Base-by-base conservation (phyloP, 1,140 invertebrate species). In the Phortica variegata region DNA sequence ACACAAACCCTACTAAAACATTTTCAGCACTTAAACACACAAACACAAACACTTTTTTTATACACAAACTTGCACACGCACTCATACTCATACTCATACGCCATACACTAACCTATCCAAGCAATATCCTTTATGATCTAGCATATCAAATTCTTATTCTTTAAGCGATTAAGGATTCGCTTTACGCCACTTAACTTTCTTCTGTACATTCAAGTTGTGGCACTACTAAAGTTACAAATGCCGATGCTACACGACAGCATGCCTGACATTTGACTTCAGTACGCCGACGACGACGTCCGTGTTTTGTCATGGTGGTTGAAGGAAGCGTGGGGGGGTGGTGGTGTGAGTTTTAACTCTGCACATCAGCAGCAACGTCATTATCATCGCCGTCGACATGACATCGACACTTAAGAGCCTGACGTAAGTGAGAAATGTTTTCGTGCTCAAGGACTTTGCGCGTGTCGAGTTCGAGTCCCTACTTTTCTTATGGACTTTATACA, bases 161-260 rank as follows among this genome's bases (percentile, higher is more conserved):
- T 71, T 65, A 71, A 68, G 62, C 68, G 68, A 65, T 71, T 71
- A 72, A 61, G 62, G 57, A 66, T 52, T 61, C 58, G 60, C 68
- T 68, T 68, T 61, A 68, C 68, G 61, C 63, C 68, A 71, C 68
- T 71, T 71, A 71, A 71, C 66, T 71, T 61, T 52, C 61, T 70
- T 62, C 59, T 59, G 47, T 44, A 34, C 50, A 18, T 62, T 4
- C n/a, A 16, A 19, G 9, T 15, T 29, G 43, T 39, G 16, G 43
- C 20, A 16, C 23, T 49, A 34, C n/a, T 38, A 44, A 47, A 29
- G 12, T 63, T 68, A 44, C 50, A 60, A 60, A 63, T 63, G 60
- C 60, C 63, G 60, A 56, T 56, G 49, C 47, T 53, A 52, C 61
- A 44, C 49, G 53, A 42, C 34, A 47, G 44, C 49, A 36, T 31